Base-by-base conservation (phyloP, 2,888 invertebrate species). In the Ischnus inquisitorius region DNA sequence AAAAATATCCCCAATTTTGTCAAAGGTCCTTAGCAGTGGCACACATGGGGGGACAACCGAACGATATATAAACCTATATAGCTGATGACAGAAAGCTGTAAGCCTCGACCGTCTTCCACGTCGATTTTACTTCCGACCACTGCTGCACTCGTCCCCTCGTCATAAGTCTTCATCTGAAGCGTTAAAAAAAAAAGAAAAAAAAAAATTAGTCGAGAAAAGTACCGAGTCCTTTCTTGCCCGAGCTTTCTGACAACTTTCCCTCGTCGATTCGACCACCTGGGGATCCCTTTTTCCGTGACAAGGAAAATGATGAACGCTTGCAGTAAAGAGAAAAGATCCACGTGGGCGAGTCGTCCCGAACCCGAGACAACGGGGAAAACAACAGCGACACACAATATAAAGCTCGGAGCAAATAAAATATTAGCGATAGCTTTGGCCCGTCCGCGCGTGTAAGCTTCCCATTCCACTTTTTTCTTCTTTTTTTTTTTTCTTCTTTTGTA, bases 331-430 rank as follows among this genome's bases (percentile, higher is more conserved):
- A 78, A n/a, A 77, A 74, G 82, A 82, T 79, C 79, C 84, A 72
- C 65, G 85, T 65, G 71, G 64, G 64, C 60, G 71, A 78, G 64
- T 60, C 77, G 14, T 65, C 60, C 79, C 74, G 76, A 71, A 74
- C 41, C 48, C 54, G 54, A 78, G 84, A 41, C 81, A 68, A 85
- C 78, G 75, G 74, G 81, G 81, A 57, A 85, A 82, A 84, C 83
- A 64, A 79, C 82, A 84, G 81, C 80, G 84, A 82, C 80, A 85
- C 82, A 83, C 86, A 82, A 84, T 78, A 85, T 25, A 60, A 86
- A 87, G 62, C 74, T 79, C 71, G 85, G 34, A 84, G 87, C 85
- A 89, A 88, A 90, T 90, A 89, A 90, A 90, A 90, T 90, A 90
- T 90, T 89, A 90, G 89, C 86, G 86, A 87, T 86, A 79, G 87